Conservation (phyloP, 2,888 invertebrate genomes). For the Carcina quercana region DNA sequence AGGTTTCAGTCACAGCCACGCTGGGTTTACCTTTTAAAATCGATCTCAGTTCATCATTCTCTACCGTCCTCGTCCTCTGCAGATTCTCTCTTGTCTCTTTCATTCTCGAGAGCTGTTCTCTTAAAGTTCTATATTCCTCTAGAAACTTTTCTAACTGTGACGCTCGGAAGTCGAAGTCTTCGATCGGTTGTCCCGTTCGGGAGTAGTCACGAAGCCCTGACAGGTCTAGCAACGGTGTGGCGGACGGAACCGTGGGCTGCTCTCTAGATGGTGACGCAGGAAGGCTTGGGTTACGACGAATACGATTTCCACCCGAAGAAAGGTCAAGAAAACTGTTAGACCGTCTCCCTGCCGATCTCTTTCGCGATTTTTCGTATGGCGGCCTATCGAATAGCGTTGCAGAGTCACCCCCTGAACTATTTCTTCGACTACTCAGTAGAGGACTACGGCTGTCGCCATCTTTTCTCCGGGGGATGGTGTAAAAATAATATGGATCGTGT, state of each 20-base stretch:
- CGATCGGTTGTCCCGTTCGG: conserved; percentile 56
- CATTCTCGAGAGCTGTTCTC: conserved; percentile 86
- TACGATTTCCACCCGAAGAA: conserved; percentile 59
- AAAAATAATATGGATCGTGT: conserved; percentile 71
- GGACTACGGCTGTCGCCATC: conserved; percentile 84
- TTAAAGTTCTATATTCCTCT: conserved; percentile 84
- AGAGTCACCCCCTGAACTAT: conserved; percentile 82
- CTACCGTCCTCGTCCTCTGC: conserved; percentile 56
- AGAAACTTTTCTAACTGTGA: conserved; percentile 86
- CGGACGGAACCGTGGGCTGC: conserved; percentile 59
- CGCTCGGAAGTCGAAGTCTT: conserved; percentile 84
- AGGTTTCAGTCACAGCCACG: conserved; percentile 63
- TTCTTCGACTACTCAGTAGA: conserved; percentile 80
- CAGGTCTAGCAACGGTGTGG: conserved; percentile 77
- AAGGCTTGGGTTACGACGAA: conserved; percentile 72
- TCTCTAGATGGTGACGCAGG: conserved; percentile 79
- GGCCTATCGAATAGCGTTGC: conserved; percentile 55
- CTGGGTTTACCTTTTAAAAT: conserved; percentile 75
- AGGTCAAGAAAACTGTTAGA: conserved; percentile 84
- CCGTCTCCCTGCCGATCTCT: conserved; percentile 60
- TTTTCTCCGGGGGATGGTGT: conserved; percentile 78
- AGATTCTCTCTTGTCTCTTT: conserved; percentile 85
- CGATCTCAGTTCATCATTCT: conserved; percentile 68
- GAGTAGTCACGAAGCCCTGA: conserved; percentile 70
- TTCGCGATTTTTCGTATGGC: conserved; percentile 43